Conservation (phyloP, 2,797 vertebrate species). For the Streptopelia turtur region DNA sequence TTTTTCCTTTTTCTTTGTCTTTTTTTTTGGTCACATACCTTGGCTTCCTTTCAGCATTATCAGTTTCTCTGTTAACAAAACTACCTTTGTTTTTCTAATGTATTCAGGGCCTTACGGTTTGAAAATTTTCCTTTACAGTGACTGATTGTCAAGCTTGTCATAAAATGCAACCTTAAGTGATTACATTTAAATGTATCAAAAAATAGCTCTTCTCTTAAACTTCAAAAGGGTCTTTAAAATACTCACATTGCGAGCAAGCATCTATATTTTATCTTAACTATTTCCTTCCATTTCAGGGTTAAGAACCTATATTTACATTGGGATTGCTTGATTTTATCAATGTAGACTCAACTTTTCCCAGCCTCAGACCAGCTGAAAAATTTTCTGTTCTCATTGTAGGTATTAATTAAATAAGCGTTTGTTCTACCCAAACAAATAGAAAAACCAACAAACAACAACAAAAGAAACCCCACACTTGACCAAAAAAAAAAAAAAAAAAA, state of each 20-base stretch:
- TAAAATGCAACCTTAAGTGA: background rate
- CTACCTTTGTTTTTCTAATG: background rate
- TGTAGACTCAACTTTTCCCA: background rate
- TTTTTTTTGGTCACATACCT: fast-evolving
- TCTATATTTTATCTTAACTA: background rate
- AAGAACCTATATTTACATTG: background rate
- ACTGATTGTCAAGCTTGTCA: conserved; percentile 43
- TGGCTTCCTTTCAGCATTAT: background rate
- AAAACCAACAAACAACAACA: background rate
- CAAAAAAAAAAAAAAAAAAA: background rate
- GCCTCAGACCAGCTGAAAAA: background rate
- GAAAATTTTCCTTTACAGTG: background rate
- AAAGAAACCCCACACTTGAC: no score
- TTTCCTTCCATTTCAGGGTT: background rate
- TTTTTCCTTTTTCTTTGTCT: background rate
- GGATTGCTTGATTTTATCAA: background rate
- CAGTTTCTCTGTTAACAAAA: background rate
- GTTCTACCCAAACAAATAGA: background rate
- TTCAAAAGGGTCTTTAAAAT: background rate
- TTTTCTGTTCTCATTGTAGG: background rate
- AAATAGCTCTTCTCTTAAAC: background rate
- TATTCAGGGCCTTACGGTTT: conserved; percentile 9
- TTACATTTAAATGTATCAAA: conserved; percentile 33
- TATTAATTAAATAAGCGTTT: background rate
- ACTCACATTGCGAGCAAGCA: background rate